These are phyloP conservation scores for Plecturocebus donacophilus DNA, from an alignment of 2,113 vertebrate species.

Conservation along the genomic window DNA sequence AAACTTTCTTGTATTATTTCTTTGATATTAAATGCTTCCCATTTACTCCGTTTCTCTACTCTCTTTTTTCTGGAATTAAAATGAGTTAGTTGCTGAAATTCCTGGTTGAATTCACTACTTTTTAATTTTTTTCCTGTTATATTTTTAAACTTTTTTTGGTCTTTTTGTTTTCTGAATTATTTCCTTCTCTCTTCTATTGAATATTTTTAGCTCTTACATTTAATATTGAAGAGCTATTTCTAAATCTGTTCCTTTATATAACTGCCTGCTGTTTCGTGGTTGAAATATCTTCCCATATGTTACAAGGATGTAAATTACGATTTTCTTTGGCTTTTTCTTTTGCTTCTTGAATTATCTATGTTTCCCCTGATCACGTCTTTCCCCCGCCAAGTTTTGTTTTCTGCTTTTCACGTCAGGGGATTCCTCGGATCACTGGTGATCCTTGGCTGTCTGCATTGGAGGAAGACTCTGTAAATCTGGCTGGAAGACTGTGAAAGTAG, in stretches of 20 bases:
- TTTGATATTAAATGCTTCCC: not conserved
- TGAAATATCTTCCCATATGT: not conserved
- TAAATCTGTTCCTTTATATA: not conserved
- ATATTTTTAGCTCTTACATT: not conserved
- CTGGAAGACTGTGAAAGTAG: not conserved
- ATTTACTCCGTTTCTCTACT: not conserved
- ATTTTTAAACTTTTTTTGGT: not conserved
- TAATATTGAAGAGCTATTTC: not conserved
- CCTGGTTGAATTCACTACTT: not conserved
- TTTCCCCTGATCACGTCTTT: not conserved
- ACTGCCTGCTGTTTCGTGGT: not conserved
- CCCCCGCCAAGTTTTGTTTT: not conserved
- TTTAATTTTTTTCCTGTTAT: not conserved
- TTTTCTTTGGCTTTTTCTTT: not conserved
- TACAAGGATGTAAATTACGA: not conserved
- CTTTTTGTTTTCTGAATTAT: not conserved
- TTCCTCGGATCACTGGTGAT: not conserved
- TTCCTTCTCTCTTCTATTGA: not conserved
- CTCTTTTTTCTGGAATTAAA: not conserved
- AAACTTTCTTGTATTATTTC: not conserved
- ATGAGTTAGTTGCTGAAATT: not conserved
- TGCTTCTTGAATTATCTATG: not conserved
- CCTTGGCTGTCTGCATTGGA: not conserved
- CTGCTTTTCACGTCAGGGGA: not conserved
- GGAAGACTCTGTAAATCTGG: not conserved